phyloP scores from a whole-genome alignment of 2,888 invertebrate genomes.

The Branchellion lobata region DNA sequence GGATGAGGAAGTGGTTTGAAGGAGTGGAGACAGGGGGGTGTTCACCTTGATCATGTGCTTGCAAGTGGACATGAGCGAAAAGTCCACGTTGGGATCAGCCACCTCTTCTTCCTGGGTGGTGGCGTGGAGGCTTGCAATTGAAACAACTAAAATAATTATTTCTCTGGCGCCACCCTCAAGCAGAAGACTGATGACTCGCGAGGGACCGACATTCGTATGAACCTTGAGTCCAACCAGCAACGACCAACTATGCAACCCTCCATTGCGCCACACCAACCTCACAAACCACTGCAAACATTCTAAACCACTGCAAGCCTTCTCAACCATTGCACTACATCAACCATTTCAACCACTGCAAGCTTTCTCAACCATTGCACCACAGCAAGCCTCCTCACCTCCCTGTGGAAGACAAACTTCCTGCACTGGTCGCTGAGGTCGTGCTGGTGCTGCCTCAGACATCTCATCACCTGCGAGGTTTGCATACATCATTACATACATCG shows the following conservation, averaged over 20 bases:
- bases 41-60: conserved; percentile 16
- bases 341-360: neutral
- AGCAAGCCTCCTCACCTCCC: conserved; percentile 7
- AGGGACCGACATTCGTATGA: too few species aligned
- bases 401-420: conserved; percentile 28
- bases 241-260: too few species aligned
- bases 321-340: neutral
- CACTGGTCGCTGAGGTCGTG: conserved; percentile 6
- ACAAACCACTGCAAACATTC: too few species aligned
- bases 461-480: neutral
- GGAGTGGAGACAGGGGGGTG: neutral
- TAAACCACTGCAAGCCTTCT: too few species aligned
- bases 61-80: neutral
- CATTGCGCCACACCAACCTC: too few species aligned
- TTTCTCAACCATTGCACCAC: too few species aligned
- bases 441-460: conserved; percentile 28
- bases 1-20: neutral
- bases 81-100: neutral
- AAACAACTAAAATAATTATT: too few species aligned
- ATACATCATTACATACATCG: neutral
- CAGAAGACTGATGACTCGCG: too few species aligned
- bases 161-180: too few species aligned
- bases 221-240: too few species aligned
- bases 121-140: too few species aligned
- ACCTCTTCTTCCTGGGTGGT: conserved; percentile 13